These are phyloP conservation scores for Drosophila paracracens DNA, from an alignment of 2,888 invertebrate genomes.

Conservation along the genomic window DNA sequence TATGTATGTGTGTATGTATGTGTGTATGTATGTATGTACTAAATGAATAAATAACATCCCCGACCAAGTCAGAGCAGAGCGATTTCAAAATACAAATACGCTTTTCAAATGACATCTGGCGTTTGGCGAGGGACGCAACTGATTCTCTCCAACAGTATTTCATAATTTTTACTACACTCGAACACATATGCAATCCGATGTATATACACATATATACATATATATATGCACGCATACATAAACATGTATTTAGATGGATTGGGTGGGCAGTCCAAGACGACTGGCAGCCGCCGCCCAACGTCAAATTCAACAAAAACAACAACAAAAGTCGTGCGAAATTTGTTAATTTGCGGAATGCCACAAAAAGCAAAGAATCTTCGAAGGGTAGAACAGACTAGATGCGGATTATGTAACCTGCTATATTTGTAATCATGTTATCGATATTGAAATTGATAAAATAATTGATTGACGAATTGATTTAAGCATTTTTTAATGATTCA, in stretches of 20 bases:
- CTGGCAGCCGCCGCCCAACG: slow-evolving; percentile 12
- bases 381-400: not conserved
- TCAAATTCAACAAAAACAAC: slow-evolving; percentile 40
- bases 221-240: slow-evolving; percentile 2
- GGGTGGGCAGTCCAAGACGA: slow-evolving; percentile 27
- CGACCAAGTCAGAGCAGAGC: not conserved
- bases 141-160: slow-evolving; percentile 32
- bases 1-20: not conserved
- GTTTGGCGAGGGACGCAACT: slow-evolving; percentile 14
- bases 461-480: not conserved
- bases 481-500: not conserved
- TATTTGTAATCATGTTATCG: not conserved
- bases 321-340: slow-evolving; percentile 63
- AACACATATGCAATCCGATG: slow-evolving; percentile 3
- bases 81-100: slow-evolving; percentile 27
- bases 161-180: slow-evolving; percentile 48
- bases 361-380: not conserved
- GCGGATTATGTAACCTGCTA: not conserved
- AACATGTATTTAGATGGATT: slow-evolving; percentile 19
- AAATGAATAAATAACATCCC: slow-evolving; percentile 29
- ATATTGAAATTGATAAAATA: not conserved
- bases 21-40: not conserved
- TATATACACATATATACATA: not conserved
- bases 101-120: slow-evolving; percentile 56
- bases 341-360: slow-evolving; percentile 43